A percentile compares a stretch with the other conserved stretches of the same genome.
Evolutionary conservation across 2,797 vertebrate species (phyloP).

Genomic region (Triplophysa yarkandensis): DNA sequence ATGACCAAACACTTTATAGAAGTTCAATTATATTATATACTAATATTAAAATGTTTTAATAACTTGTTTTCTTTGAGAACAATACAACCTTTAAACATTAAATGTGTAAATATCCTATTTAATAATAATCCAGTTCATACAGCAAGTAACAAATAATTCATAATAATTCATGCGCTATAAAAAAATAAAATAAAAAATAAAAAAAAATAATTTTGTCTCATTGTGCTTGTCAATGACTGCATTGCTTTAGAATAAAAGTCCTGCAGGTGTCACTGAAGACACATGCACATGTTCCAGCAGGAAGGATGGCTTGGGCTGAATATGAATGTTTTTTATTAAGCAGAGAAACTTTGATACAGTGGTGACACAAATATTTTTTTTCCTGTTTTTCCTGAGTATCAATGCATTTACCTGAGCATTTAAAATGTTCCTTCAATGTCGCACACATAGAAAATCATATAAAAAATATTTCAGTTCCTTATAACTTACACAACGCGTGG

Average conservation of each 20-base stretch:
- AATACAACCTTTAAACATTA: not conserved
- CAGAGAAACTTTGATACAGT: conserved; percentile 66
- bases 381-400: conserved; percentile 47
- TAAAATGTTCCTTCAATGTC: conserved; percentile 49
- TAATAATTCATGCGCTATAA: no score
- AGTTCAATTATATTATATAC: no score
- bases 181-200: not conserved
- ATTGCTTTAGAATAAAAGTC: not conserved
- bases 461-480: conserved; percentile 74
- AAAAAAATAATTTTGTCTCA: no score
- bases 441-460: conserved; percentile 74
- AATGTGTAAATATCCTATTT: not conserved
- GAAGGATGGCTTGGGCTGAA: conserved; percentile 21
- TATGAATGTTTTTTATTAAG: conserved; percentile 79
- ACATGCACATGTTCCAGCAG: not conserved
- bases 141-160: not conserved
- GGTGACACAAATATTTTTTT: conserved; percentile 50
- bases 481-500: conserved; percentile 60
- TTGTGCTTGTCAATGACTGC: no score
- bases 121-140: not conserved
- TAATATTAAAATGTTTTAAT: no score
- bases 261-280: not conserved
- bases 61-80: no score
- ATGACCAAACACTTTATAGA: no score
- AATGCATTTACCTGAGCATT: conserved; percentile 64